Percentiles rank a stretch among this genome's conserved stretches.
These are phyloP conservation scores for Gastrophryne carolinensis DNA, from an alignment of 2,797 vertebrate genomes.

Conservation along the genomic window DNA sequence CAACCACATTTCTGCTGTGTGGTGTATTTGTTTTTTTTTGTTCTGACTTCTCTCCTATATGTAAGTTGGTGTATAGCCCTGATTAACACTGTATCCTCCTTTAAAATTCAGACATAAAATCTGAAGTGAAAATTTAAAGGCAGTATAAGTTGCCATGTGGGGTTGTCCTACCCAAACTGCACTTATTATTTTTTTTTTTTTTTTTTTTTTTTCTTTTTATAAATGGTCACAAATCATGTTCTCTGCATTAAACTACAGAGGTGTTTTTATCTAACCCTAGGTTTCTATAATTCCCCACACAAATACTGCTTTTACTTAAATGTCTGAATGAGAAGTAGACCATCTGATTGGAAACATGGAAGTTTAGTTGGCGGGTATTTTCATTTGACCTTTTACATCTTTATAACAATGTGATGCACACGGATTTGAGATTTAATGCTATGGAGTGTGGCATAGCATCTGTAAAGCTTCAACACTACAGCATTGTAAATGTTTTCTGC, in stretches of 20 bases:
- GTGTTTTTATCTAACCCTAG: slow-evolving; percentile 47
- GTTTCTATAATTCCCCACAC: slow-evolving; percentile 22
- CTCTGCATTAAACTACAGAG: slow-evolving; percentile 24
- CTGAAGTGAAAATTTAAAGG: too few species aligned
- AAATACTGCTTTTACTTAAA: slow-evolving; percentile 35
- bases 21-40: too few species aligned
- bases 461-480: slow-evolving; percentile 80
- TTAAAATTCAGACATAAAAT: too few species aligned
- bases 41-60: too few species aligned
- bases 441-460: slow-evolving; percentile 82
- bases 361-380: slow-evolving; percentile 72
- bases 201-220: neutral
- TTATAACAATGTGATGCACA: slow-evolving; percentile 72
- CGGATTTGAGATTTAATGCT: slow-evolving; percentile 79
- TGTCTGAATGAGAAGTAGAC: slow-evolving; percentile 73
- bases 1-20: too few species aligned
- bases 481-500: slow-evolving; percentile 76
- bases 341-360: slow-evolving; percentile 71
- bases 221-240: neutral
- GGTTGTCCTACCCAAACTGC: too few species aligned
- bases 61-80: too few species aligned
- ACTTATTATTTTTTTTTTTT: too few species aligned
- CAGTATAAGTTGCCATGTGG: too few species aligned
- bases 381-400: slow-evolving; percentile 73
- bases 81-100: too few species aligned